phyloP scores from a whole-genome alignment of 2,797 vertebrate species.

The Loriculus beryllinus region DNA sequence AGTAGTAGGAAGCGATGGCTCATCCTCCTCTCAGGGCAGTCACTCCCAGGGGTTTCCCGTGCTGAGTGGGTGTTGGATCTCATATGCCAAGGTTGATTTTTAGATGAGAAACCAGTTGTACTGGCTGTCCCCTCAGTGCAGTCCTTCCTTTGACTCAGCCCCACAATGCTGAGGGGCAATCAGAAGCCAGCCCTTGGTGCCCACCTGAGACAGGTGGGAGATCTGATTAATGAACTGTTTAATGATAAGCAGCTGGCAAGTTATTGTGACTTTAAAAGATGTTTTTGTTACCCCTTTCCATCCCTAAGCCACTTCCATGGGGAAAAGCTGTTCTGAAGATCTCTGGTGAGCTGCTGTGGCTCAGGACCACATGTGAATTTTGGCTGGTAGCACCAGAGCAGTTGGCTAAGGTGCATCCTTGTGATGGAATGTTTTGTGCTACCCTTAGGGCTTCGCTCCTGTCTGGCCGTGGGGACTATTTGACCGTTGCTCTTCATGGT shows the following conservation, averaged over 20 bases:
- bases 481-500: background rate
- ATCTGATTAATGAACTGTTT: background rate
- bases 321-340: background rate
- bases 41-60: rapidly evolving
- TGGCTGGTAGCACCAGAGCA: background rate
- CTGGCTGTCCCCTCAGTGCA: rapidly evolving
- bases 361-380: background rate
- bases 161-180: rapidly evolving
- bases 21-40: rapidly evolving
- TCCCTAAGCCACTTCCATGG: background rate
- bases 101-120: background rate
- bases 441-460: background rate
- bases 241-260: background rate
- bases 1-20: rapidly evolving
- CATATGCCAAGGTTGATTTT: background rate
- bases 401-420: background rate
- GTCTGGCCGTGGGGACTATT: background rate
- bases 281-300: background rate
- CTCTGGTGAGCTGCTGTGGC: background rate
- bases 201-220: background rate
- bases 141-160: background rate
- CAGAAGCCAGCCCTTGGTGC: rapidly evolving
- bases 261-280: background rate
- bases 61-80: rapidly evolving
- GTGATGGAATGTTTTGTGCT: background rate